A percentile compares a stretch with the other conserved stretches of the same genome.
These are phyloP conservation scores for Caretta caretta DNA, from an alignment of 2,113 vertebrate species.

Conservation along the genomic window DNA sequence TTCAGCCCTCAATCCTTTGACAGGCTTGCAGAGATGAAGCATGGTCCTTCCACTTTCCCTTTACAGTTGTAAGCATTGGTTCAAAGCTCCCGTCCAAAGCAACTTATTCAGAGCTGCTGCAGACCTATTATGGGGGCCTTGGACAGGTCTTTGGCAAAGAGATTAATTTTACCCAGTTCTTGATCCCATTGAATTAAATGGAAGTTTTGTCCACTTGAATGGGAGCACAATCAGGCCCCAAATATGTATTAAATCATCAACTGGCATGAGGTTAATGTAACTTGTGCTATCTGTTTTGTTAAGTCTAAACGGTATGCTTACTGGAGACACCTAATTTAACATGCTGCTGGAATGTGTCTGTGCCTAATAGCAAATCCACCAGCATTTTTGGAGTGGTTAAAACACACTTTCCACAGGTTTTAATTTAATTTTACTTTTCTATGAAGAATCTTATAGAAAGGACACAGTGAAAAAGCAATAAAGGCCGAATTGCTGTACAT, in stretches of 20 bases:
- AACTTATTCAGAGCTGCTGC: rapidly evolving
- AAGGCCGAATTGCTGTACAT: constrained; percentile 67
- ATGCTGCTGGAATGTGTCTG: neutral
- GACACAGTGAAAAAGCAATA: constrained; percentile 65
- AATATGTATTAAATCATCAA: neutral
- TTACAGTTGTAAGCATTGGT: neutral
- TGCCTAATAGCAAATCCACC: constrained; percentile 35
- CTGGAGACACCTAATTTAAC: neutral
- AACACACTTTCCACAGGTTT: constrained; percentile 60
- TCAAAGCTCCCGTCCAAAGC: neutral
- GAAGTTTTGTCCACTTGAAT: neutral
- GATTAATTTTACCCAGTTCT: neutral
- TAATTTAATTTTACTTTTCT: constrained; percentile 71
- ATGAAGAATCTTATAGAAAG: constrained; percentile 73
- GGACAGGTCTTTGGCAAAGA: neutral
- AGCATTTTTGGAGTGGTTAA: constrained; percentile 70
- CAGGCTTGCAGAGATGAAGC: neutral
- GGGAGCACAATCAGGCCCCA: neutral
- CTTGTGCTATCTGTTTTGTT: neutral
- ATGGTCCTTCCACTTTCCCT: neutral
- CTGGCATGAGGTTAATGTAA: neutral
- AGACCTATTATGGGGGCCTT: neutral
- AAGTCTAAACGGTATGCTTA: neutral
- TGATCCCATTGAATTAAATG: neutral
- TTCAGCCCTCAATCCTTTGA: neutral